Evolutionary conservation across 2,797 vertebrate genomes (phyloP).

Genomic region (Rhinophrynus dorsalis): DNA sequence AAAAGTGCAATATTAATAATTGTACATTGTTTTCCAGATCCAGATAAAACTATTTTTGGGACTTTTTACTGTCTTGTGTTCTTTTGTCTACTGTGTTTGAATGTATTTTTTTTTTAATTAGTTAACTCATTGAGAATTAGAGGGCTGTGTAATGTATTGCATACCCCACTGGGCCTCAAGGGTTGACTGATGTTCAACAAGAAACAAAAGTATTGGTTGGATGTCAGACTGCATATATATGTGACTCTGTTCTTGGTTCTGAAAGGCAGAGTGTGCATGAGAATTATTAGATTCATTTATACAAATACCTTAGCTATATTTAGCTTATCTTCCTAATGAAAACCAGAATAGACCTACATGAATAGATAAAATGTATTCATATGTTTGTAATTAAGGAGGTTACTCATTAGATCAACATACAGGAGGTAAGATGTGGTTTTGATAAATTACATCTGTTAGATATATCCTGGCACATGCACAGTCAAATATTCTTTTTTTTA

Average conservation of each 20-base stretch:
- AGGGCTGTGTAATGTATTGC: too few species aligned
- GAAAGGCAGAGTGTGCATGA: background rate
- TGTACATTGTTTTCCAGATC: slow-evolving; percentile 75
- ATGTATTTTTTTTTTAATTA: slow-evolving; percentile 53
- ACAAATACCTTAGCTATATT: background rate
- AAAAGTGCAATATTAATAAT: slow-evolving; percentile 80
- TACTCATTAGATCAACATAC: slow-evolving; percentile 8
- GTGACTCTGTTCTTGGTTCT: background rate
- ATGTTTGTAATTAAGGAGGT: slow-evolving; percentile 22
- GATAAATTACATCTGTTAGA: slow-evolving; percentile 23
- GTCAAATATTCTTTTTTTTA: too few species aligned
- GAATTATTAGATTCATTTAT: slow-evolving; percentile 5
- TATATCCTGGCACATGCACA: slow-evolving; percentile 53
- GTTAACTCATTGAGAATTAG: too few species aligned
- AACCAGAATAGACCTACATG: background rate
- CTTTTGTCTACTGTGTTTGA: slow-evolving; percentile 37
- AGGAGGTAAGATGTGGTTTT: slow-evolving; percentile 6
- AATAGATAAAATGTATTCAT: slow-evolving; percentile 21
- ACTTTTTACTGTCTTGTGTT: slow-evolving; percentile 60
- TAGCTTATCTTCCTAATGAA: slow-evolving; percentile 17
- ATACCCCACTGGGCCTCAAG: too few species aligned
- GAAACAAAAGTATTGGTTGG: background rate
- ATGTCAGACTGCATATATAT: background rate
- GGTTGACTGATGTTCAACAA: too few species aligned
- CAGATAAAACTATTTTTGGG: slow-evolving; percentile 64